Base-by-base conservation (phyloP, 2,797 vertebrate species). In the Tapirus indicus region DNA sequence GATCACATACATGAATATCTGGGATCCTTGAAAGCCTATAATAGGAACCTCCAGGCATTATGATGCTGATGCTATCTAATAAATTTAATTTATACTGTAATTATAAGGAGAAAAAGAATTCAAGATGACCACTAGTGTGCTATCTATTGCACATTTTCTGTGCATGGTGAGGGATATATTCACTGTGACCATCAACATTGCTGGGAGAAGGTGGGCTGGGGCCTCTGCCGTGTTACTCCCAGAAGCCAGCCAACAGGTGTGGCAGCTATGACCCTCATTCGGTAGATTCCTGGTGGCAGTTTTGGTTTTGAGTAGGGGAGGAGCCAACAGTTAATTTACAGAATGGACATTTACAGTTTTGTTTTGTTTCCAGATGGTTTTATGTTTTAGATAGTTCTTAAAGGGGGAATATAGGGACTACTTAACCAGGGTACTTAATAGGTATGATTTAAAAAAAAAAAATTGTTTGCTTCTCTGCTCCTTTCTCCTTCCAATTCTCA, bases 401-500 rank as follows among this genome's bases (percentile, higher is more conserved):
- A 87, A 80, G 47, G 47, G 17, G 14, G 89, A 79, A 74, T 35
- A 71, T 0, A 82, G 35, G 4, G 20, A 21, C 16, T 79, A 29
- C 8, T 89, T 83, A 58, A 62, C 77, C n/a, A 29, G 21, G 8
- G 29, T 38, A 56, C 80, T 91, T 35, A 47, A 56, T 41, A 92
- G 49, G 38, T 82, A 23, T 49, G 64, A 69, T 23, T 83, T 75
- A n/a, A 4, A 2, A 74, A 96, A 96, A 95, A 80, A 29, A 10
- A 6, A 56, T 58, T 41, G 84, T 54, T 91, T 95, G 16, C 18
- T 58, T 91, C 62, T 96, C 82, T 86, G 54, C 38, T 88, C 49
- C 58, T 87, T 95, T 94, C 58, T 79, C 41, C 49, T 95, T 74
- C 56, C 60, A 90, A 49, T 69, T 85, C 84, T n/a, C 66, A 82